Percentiles rank a stretch among this genome's conserved stretches.
Evolutionary conservation across 2,888 invertebrate species (phyloP).

Genomic region (Drosophila vallismaia): DNA sequence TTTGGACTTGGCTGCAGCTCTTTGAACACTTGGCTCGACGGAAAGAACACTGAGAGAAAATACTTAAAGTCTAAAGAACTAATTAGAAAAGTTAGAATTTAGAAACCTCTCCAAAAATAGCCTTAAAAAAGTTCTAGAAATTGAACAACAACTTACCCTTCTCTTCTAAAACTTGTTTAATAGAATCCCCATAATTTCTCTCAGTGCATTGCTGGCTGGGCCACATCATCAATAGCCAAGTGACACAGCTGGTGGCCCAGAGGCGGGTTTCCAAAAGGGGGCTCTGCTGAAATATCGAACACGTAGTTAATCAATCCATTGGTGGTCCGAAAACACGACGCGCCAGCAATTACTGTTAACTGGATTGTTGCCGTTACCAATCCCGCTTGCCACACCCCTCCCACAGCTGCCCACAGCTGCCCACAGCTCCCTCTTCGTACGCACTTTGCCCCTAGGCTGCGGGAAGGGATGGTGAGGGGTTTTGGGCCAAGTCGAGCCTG

Average conservation of each 20-base stretch:
- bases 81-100: too few relatives aligned
- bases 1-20: constrained; percentile 71
- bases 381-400: constrained; percentile 13
- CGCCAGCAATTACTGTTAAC: constrained; percentile 78
- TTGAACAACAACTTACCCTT: too few relatives aligned
- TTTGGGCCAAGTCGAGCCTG: constrained; percentile 3
- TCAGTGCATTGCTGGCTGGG: constrained; percentile 38
- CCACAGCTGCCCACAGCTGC: too few relatives aligned
- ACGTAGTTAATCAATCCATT: constrained; percentile 77
- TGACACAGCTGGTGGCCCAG: constrained; percentile 47
- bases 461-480: not conserved
- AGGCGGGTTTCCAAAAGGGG: not conserved
- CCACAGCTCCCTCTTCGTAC: constrained; percentile 6
- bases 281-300: constrained; percentile 66
- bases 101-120: too few relatives aligned
- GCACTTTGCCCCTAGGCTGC: constrained; percentile 24
- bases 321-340: constrained; percentile 75
- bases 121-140: too few relatives aligned
- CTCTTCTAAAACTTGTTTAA: not conserved
- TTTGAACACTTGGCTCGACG: constrained; percentile 33
- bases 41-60: too few relatives aligned
- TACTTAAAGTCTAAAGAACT: too few relatives aligned
- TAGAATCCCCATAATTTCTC: not conserved
- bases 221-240: constrained; percentile 74
- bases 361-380: constrained; percentile 52